These are phyloP conservation scores for Synchiropus splendidus DNA, from an alignment of 2,113 vertebrate species.

Conservation along the genomic window DNA sequence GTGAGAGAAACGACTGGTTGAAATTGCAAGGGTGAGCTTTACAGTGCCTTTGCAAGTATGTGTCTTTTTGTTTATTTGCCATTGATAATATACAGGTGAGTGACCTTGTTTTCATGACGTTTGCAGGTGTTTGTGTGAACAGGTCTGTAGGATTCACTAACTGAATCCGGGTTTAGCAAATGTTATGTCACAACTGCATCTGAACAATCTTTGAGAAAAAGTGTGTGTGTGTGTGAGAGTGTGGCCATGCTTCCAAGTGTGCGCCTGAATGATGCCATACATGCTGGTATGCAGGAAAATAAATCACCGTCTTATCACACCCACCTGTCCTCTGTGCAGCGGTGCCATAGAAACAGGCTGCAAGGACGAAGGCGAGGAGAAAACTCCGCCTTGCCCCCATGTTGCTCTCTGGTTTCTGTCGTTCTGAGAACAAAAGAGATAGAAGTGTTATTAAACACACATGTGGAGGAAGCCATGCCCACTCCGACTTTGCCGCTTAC, in stretches of 20 bases:
- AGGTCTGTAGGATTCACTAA: background rate
- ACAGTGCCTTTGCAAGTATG: too few relatives aligned
- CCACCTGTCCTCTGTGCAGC: constrained; percentile 41
- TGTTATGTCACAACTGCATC: background rate
- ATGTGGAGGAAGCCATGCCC: background rate
- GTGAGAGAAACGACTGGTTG: too few relatives aligned
- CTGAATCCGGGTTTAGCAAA: background rate
- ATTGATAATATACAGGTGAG: too few relatives aligned
- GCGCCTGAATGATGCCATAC: background rate
- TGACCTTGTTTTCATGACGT: too few relatives aligned
- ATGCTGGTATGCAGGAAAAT: constrained; percentile 16
- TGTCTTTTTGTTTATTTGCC: too few relatives aligned
- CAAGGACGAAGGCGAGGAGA: constrained; percentile 31
- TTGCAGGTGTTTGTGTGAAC: background rate
- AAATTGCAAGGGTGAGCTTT: too few relatives aligned
- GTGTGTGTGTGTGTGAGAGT: background rate
- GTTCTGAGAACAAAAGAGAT: background rate
- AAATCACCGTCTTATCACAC: constrained; percentile 24
- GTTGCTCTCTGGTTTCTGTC: constrained; percentile 25
- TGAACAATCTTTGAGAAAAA: background rate
- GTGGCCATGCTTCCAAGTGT: background rate
- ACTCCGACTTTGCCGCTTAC: too few relatives aligned
- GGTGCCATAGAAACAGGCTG: constrained; percentile 25
- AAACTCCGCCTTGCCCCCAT: constrained; percentile 33
- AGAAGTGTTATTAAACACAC: background rate